Conservation (phyloP, 2,113 vertebrate species). For the Pitta sordida region DNA sequence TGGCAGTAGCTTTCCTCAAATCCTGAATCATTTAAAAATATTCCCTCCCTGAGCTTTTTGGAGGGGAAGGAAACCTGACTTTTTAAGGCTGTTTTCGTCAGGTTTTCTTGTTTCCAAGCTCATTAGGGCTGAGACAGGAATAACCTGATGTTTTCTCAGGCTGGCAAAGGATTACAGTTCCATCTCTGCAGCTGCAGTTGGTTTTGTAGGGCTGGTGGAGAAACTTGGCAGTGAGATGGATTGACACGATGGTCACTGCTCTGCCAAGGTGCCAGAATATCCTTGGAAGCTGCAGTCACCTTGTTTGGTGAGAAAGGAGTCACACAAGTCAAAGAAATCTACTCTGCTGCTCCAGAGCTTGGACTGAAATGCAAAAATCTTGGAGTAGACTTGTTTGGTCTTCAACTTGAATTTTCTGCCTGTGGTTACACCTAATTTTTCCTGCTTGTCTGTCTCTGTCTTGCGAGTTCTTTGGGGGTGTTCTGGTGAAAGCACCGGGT, state of each 20-base stretch:
- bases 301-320: neutral
- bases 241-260: rapidly evolving
- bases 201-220: neutral
- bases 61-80: neutral
- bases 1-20: neutral
- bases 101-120: neutral
- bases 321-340: neutral
- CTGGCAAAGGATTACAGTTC: neutral
- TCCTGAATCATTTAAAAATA: slow-evolving; percentile 34
- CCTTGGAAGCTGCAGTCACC: neutral
- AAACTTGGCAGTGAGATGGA: neutral
- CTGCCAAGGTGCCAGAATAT: neutral
- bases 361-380: neutral
- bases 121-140: neutral
- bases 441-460: neutral
- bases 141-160: neutral
- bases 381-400: neutral
- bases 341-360: neutral
- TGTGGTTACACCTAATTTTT: neutral
- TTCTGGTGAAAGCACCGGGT: neutral
- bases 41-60: neutral
- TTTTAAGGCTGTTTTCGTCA: neutral
- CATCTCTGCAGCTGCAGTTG: neutral
- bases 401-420: neutral
- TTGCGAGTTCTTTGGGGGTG: neutral